Base-by-base conservation (phyloP, 1,140 invertebrate species). In the Brachionus koreanus region DNA sequence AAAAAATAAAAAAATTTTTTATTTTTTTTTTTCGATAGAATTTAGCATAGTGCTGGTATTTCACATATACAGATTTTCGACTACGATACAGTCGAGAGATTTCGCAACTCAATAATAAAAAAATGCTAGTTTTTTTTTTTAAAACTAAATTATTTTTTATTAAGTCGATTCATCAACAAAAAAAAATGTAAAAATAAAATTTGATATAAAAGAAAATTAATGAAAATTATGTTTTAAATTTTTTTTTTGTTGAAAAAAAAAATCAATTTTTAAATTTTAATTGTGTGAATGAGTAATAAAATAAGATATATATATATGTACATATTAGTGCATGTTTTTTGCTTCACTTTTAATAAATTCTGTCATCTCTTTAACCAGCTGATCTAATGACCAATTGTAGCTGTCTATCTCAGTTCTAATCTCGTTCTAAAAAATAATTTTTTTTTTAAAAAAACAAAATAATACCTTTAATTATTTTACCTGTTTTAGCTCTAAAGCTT, bases 381-480 rank as follows among this genome's bases (percentile, higher is more conserved):
- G n/a, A 16, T 37, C 35, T 6, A 69, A 39, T 9, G 29, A 5
- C 35, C 7, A 12, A 6, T 69, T 35, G n/a, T 69, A 19, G 16
- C 16, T 42, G 3, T 35, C n/a, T 0, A 69, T n/a, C 19, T 69
- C 65, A 69, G 5, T 39, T 69, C 16, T 42, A 19, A 69, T 39
- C 37, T 69, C 33, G 37, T 23, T 69, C 65, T 69, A 39, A 69
- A 69, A 65, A 69, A 69, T 69, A 16, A 69, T 57, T 16, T 57
- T 57, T 9, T 57, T 19, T n/a, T 69, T 5, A n/a, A 3, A 25
- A 29, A 25, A 2, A 63, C 10, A 13, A 65, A 69, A 39, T 9
- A 19, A 5, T 42, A 69, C 5, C 6, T 39, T 69, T 0, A 35
- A 39, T 35, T 19, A 13, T 33, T 33, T 37, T 39, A 37, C 65